Evolutionary conservation across 2,113 vertebrate species (phyloP), one percentile per base, ranked within the genome.

Genomic region (Thalassoma bifasciatum): DNA sequence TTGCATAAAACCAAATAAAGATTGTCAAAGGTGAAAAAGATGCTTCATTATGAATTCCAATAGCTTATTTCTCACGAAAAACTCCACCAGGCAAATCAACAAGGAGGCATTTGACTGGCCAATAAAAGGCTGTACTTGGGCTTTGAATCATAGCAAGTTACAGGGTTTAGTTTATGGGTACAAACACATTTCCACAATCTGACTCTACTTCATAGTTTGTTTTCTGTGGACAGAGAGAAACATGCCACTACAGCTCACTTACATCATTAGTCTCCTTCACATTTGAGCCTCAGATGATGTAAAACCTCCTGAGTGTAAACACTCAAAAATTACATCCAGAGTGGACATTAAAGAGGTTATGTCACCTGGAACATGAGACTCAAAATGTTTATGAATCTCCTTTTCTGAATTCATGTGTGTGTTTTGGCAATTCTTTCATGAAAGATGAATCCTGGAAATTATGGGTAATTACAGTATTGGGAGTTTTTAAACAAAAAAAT

Each of bases 81-180:
- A 71, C 16, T 79, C 81, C 81, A 86, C n/a, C 80, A 90, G 89
- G 86, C 86, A 84, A 83, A 37, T 70, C 77, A 77, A 82, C 42
- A 21, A 77, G 66, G 82, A 87, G 89, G 88, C 85, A 79, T 70
- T 76, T 66, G 71, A 81, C 17, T 75, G 87, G 80, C 86, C 86
- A 13, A 49, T 83, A 54, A 62, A 90, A 90, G 90, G 84, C 84
- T 79, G 59, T 23, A 68, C 76, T 77, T 76, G 85, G 77, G 77
- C 75, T 76, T n/a, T 63, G 60, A 57, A 66, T 81, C 51, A 38
- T 30, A 64, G 66, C 59, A 51, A 38, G 64, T 65, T 42, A 63
- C 47, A 50, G 61, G 66, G 56, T 69, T 78, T 87, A 21, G 62
- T 49, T 57, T 69, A 72, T 50, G 59, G 74, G 70, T 58, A 49